phyloP scores from a whole-genome alignment of 2,888 invertebrate genomes.

The Pristionchus entomophagus region DNA sequence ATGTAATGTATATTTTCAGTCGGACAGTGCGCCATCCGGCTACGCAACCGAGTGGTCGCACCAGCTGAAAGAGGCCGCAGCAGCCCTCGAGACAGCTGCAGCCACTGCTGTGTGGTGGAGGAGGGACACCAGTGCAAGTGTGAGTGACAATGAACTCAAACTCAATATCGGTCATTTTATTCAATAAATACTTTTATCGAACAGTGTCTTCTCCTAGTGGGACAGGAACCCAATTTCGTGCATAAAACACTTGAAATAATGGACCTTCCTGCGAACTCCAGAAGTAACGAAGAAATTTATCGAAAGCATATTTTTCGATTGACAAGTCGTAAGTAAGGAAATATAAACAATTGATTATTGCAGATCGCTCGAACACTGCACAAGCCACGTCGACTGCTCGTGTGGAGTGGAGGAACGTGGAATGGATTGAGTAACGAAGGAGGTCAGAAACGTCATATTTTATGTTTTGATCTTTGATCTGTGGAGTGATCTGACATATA shows the following conservation, averaged over 20 bases:
- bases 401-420: slow-evolving; percentile 26
- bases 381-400: slow-evolving; percentile 30
- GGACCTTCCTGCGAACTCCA: too few species aligned
- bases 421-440: background rate
- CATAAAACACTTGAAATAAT: too few species aligned
- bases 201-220: too few species aligned
- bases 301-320: too few species aligned
- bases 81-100: background rate
- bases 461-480: background rate
- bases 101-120: slow-evolving; percentile 26
- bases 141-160: too few species aligned
- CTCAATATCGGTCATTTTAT: too few species aligned
- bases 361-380: slow-evolving; percentile 25
- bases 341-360: too few species aligned
- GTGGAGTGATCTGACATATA: too few species aligned
- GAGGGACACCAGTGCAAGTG: background rate
- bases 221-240: too few species aligned
- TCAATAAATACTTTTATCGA: too few species aligned
- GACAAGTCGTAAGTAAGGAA: too few species aligned
- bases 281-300: too few species aligned
- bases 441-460: background rate
- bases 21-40: background rate
- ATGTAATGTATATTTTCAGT: background rate
- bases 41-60: slow-evolving; percentile 32
- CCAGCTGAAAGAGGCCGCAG: background rate